Evolutionary conservation across 2,797 vertebrate species (phyloP), one percentile per base, ranked within the genome.

Genomic region (Parotocinclus haroldoi): DNA sequence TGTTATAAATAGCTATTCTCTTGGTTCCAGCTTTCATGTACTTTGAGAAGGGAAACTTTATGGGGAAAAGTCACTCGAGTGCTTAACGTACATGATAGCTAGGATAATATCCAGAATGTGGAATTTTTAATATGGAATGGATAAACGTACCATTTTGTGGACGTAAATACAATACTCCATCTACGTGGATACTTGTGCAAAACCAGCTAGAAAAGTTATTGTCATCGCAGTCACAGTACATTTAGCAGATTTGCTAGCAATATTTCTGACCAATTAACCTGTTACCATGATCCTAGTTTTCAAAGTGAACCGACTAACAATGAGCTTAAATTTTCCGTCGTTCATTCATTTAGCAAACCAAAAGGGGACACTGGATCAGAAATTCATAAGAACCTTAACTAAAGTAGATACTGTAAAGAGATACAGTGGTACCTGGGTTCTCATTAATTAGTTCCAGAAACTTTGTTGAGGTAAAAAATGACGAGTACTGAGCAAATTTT

Each of bases 161-260:
- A n/a, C 5, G 27, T 27, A 4, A 46, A 50, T 58, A 45, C 8
- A 7, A 71, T 36, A 46, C 45, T 16, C 74, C 50, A 50, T 48
- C 63, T 36, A 58, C 54, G 13, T n/a, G 38, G 39, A 74, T 19
- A 53, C 27, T 45, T 66, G 72, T 77, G 72, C 76, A 77, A 77
- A 74, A 45, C 53, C 58, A 42, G 69, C 51, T n/a, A 54, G 44
- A 27, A 62, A 56, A 50, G 38, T 49, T 72, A 74, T 72, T 77
- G 72, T 77, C 72, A 74, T 68, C 65, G 72, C 75, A 65, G 36
- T 65, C 64, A 74, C 46, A 68, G 71, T 60, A 70, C 75, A 67
- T 67, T 67, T 58, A 71, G 55, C 59, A 63, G 68, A 46, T 51
- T 63, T 52, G 9, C 45, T 12, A 52, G 50, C 60, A 63, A 40